Base-by-base conservation (phyloP, 2,113 vertebrate genomes). In the Antennarius striatus region DNA sequence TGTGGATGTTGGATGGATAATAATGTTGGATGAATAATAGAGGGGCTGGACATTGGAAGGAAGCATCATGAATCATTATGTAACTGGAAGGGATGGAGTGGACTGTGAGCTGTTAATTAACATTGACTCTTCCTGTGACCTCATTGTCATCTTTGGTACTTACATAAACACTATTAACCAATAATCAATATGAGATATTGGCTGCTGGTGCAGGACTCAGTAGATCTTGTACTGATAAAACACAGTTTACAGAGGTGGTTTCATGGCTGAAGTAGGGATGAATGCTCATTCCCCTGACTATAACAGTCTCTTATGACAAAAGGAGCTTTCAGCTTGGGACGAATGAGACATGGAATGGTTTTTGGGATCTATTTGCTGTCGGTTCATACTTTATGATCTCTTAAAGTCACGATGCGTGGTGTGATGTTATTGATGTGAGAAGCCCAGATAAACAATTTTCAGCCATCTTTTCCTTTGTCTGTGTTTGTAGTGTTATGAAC, bases 401-500 rank as follows among this genome's bases (percentile, higher is more conserved):
- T 43, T 43, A 11, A 36, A 36, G 8, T 11, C 11, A 43, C 6
- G 10, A 43, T 43, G 42, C 8, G 42, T 43, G 42, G 10, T 43
- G 6, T 16, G 32, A 32, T 52, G 22, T 28, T 70, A 7, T 43
- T 65, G 6, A 56, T 30, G n/a, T 49, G 39, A 68, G 39, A 45
- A 57, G 40, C 73, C 54, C 59, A 50, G 17, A 15, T 13, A 45
- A 28, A 59, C 46, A 75, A 36, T 65, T 56, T 46, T 57, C 11
- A 66, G 13, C 64, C 22, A 47, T 52, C 11, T 79, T 45, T 14
- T 36, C 30, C 7, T 8, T 11, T 36, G 1, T 63, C 5, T 22
- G 1, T 30, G 58, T 66, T 22, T 61, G 65, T 62, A 99, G 98
- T 81, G 98, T 99, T 39, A 99, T 99, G 98, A 98, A 99, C 85